Conservation (phyloP, 2,113 vertebrate species). For the Jaculus jaculus region DNA sequence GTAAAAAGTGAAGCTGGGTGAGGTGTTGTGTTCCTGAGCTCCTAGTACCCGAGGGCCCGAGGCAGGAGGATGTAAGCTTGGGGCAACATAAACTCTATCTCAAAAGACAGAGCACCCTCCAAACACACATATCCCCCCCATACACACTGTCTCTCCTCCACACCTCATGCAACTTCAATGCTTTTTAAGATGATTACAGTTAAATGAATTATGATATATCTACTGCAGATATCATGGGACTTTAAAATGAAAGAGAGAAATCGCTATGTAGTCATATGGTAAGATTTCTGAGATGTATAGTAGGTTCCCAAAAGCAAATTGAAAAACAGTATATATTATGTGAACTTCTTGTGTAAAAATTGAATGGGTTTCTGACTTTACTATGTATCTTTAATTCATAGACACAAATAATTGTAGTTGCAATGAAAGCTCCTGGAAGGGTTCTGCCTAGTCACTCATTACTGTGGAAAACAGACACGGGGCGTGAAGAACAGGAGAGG, state of each 20-base stretch:
- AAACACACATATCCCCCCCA: too few species aligned
- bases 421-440: neutral
- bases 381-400: neutral
- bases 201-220: neutral
- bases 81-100: neutral
- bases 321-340: neutral
- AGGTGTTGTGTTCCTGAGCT: neutral
- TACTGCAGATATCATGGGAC: neutral
- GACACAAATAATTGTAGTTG: neutral
- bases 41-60: neutral
- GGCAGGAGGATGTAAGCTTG: neutral
- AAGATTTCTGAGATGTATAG: neutral
- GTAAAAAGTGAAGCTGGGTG: neutral
- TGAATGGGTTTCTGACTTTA: neutral
- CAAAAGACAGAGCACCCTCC: neutral
- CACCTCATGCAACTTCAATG: neutral
- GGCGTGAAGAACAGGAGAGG: neutral
- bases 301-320: neutral
- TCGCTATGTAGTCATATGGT: neutral
- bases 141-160: too few species aligned
- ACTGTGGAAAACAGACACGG: neutral
- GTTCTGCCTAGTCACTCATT: neutral
- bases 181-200: neutral
- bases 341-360: neutral
- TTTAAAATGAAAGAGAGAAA: neutral